Evolutionary conservation across 1,140 invertebrate species (phyloP).

Genomic region (Cephus cinctus): DNA sequence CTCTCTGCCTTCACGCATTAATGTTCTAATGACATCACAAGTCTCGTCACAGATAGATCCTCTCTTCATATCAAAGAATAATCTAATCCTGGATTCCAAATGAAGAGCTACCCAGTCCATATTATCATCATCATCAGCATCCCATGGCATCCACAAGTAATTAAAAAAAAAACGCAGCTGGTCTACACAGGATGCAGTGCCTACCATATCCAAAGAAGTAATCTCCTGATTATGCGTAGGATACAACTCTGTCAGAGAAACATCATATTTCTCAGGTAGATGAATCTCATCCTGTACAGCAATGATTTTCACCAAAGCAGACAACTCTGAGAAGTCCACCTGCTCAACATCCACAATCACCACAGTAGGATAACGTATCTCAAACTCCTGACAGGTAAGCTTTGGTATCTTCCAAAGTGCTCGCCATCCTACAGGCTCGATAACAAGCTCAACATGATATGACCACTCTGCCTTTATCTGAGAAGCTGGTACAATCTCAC

Average conservation of each 20-base stretch:
- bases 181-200: slow-evolving; percentile 46
- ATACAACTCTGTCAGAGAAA: slow-evolving; percentile 60
- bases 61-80: slow-evolving; percentile 63
- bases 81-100: slow-evolving; percentile 58
- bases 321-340: slow-evolving; percentile 53
- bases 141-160: slow-evolving; percentile 66
- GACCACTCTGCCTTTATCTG: slow-evolving; percentile 59
- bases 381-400: slow-evolving; percentile 58
- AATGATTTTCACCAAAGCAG: slow-evolving; percentile 57
- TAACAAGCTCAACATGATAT: slow-evolving; percentile 57
- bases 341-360: slow-evolving; percentile 59
- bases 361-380: slow-evolving; percentile 61
- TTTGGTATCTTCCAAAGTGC: slow-evolving; percentile 65
- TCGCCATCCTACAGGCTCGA: slow-evolving; percentile 63
- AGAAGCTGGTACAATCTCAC: slow-evolving; percentile 52
- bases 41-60: slow-evolving; percentile 52
- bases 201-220: slow-evolving; percentile 54
- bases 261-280: slow-evolving; percentile 59
- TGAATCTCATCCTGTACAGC: slow-evolving; percentile 64
- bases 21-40: slow-evolving; percentile 56
- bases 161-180: slow-evolving; percentile 61
- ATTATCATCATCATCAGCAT: slow-evolving; percentile 60
- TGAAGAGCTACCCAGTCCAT: slow-evolving; percentile 59
- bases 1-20: slow-evolving; percentile 58
- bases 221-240: slow-evolving; percentile 60